Evolutionary conservation across 1,140 invertebrate species (phyloP).

Genomic region (Panonychus citri): DNA sequence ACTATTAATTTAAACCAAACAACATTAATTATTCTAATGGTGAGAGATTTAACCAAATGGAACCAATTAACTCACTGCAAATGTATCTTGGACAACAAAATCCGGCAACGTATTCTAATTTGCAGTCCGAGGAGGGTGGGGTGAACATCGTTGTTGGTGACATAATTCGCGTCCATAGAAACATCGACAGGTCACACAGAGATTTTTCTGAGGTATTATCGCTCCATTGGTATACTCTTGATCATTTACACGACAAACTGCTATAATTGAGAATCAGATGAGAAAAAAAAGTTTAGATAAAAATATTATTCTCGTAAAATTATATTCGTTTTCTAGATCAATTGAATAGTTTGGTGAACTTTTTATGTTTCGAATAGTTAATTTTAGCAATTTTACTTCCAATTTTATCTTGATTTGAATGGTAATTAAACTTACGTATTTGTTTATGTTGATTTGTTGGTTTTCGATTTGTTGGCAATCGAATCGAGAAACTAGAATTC

Average conservation of each 20-base stretch:
- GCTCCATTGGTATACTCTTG: slow-evolving; percentile 27
- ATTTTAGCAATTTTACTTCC: too few relatives aligned
- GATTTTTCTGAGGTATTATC: slow-evolving; percentile 23
- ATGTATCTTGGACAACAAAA: slow-evolving; percentile 28
- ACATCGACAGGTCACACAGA: slow-evolving; percentile 30
- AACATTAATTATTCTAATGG: too few relatives aligned
- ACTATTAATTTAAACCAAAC: too few relatives aligned
- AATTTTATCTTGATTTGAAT: too few relatives aligned
- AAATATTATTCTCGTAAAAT: too few relatives aligned
- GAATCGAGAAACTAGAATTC: slow-evolving; percentile 15
- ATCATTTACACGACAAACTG: slow-evolving; percentile 24
- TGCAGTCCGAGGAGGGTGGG: slow-evolving; percentile 24
- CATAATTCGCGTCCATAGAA: slow-evolving; percentile 31
- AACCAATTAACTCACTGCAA: slow-evolving; percentile 24
- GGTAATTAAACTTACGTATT: too few relatives aligned
- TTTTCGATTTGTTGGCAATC: background rate
- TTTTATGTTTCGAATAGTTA: too few relatives aligned
- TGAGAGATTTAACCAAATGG: too few relatives aligned
- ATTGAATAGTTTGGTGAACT: too few relatives aligned
- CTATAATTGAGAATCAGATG: slow-evolving; percentile 21
- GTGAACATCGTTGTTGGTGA: slow-evolving; percentile 28
- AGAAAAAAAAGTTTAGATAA: background rate
- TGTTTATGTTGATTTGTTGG: background rate
- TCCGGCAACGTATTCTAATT: slow-evolving; percentile 16
- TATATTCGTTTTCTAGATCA: too few relatives aligned